These are phyloP conservation scores for Caenorhabditis inopinata DNA, from an alignment of 1,140 invertebrate species.

Conservation along the genomic window DNA sequence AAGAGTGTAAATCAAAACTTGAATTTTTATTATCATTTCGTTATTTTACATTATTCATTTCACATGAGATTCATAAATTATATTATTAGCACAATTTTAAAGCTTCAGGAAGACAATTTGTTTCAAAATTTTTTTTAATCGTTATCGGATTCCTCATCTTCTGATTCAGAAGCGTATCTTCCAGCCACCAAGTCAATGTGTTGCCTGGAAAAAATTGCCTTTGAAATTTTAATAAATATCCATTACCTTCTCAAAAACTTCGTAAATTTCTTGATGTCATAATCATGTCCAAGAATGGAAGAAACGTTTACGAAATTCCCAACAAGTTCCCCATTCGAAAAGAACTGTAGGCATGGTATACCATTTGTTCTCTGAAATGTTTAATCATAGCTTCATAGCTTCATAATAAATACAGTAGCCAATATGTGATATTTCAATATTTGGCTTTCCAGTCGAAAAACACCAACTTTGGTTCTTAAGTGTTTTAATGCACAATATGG, in stretches of 20 bases:
- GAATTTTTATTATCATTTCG: too few species aligned
- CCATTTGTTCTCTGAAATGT: slow-evolving; percentile 74
- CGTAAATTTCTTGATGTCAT: not conserved
- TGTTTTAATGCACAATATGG: too few species aligned
- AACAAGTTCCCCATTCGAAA: slow-evolving; percentile 83
- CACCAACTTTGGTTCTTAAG: too few species aligned
- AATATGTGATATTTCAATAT: too few species aligned
- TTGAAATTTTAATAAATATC: not conserved
- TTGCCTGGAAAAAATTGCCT: not conserved
- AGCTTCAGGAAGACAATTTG: too few species aligned
- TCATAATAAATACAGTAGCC: not conserved
- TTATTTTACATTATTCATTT: too few species aligned
- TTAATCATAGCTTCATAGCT: not conserved
- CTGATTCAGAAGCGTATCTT: not conserved
- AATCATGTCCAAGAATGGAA: slow-evolving; percentile 77
- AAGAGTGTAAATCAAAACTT: too few species aligned
- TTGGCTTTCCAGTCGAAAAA: too few species aligned
- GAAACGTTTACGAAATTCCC: slow-evolving; percentile 86
- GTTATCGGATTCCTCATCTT: not conserved
- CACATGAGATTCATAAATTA: too few species aligned
- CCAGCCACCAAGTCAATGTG: not conserved
- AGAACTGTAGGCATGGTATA: slow-evolving; percentile 85
- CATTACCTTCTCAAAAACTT: not conserved
- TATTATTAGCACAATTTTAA: too few species aligned
- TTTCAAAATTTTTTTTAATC: not conserved